Percentiles rank a stretch among this genome's conserved stretches.
Conservation (phyloP, 2,797 vertebrate species). For the Hafferia zeledoni region DNA sequence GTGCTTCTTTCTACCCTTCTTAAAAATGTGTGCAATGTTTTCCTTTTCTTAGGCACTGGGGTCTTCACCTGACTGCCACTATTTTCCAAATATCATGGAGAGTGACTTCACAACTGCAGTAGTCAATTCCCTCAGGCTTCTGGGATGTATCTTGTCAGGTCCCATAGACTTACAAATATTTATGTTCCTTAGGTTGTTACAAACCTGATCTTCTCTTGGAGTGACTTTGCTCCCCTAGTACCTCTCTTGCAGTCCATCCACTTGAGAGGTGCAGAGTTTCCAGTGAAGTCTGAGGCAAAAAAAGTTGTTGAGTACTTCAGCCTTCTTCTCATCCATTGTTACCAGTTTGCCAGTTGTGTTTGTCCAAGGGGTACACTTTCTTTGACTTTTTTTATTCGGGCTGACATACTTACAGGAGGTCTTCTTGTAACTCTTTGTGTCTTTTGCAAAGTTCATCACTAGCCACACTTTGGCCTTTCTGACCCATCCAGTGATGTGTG, state of each 20-base stretch:
- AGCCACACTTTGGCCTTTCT: background rate
- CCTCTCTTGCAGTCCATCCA: background rate
- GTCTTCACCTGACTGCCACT: background rate
- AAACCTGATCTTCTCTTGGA: background rate
- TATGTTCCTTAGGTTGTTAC: background rate
- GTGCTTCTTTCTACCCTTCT: background rate
- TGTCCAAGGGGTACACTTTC: fast-evolving
- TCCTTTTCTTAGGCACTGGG: background rate
- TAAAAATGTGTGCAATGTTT: background rate
- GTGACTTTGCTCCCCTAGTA: background rate
- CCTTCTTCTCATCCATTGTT: fast-evolving
- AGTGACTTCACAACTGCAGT: background rate
- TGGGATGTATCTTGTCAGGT: background rate
- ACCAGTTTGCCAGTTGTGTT: background rate
- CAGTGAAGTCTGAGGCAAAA: background rate
- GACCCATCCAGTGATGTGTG: background rate
- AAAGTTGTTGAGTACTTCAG: background rate
- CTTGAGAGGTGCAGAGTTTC: background rate
- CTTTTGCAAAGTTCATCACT: background rate
- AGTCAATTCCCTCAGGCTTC: background rate
- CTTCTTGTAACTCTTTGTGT: background rate
- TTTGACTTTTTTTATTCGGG: background rate
- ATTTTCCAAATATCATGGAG: background rate
- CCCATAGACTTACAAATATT: background rate
- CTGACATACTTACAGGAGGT: background rate